A percentile compares a stretch with the other conserved stretches of the same genome.
Evolutionary conservation across 2,113 vertebrate species (phyloP).

Genomic region (Thomomys bottae): DNA sequence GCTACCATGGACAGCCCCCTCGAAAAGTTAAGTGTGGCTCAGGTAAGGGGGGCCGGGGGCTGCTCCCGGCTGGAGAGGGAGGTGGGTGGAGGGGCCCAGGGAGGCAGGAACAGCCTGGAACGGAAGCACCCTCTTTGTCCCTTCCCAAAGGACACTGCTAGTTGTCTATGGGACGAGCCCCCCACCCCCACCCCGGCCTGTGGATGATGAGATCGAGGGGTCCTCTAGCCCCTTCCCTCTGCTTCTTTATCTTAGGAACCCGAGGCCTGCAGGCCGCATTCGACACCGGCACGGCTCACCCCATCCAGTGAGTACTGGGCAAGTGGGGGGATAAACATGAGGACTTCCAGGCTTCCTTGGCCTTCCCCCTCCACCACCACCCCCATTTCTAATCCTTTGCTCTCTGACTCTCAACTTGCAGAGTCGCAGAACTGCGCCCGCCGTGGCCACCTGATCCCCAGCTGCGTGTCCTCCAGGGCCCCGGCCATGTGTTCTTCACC

Average conservation of each 20-base stretch:
- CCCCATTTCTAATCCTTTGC: neutral
- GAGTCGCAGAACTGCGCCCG: constrained; percentile 90
- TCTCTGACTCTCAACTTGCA: constrained; percentile 76
- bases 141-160: neutral
- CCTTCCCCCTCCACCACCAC: neutral
- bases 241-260: constrained; percentile 75
- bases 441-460: constrained; percentile 95
- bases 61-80: constrained; percentile 73
- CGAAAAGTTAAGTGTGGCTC: constrained; percentile 95
- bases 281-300: constrained; percentile 79
- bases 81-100: constrained; percentile 40
- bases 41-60: constrained; percentile 90
- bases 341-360: neutral
- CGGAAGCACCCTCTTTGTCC: neutral
- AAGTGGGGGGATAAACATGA: neutral
- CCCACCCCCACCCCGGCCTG: neutral
- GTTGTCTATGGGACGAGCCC: constrained; percentile 70
- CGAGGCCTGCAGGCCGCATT: constrained; percentile 71
- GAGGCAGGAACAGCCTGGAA: neutral
- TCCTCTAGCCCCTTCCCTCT: constrained; percentile 76
- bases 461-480: constrained; percentile 87
- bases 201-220: constrained; percentile 62
- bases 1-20: constrained; percentile 91
- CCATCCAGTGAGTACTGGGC: constrained; percentile 79
- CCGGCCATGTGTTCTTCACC: constrained; percentile 89